phyloP scores from a whole-genome alignment of 2,888 invertebrate genomes.

The Chalcis sispes region DNA sequence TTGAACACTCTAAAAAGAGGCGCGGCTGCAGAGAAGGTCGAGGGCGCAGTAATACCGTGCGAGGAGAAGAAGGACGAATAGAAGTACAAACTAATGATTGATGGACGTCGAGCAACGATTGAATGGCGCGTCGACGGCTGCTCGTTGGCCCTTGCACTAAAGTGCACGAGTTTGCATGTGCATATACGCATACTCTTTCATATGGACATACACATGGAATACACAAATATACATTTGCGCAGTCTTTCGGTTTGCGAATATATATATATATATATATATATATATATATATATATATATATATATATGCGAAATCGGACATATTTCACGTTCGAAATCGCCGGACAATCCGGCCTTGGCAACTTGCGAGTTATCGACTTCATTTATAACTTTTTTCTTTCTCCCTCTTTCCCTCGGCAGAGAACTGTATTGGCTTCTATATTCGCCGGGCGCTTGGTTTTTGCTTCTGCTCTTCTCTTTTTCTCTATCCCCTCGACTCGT shows the following conservation, averaged over 20 bases:
- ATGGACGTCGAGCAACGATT: conserved; percentile 42
- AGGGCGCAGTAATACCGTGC: not conserved
- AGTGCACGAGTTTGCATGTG: not conserved
- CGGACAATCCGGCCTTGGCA: conserved; percentile 11
- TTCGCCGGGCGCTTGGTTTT: not conserved
- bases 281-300: not conserved
- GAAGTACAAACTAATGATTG: conserved; percentile 32
- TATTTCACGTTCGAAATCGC: conserved; percentile 26
- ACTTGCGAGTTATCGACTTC: conserved; percentile 44
- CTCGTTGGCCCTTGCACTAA: not conserved
- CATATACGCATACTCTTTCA: too few relatives aligned
- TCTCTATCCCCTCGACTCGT: not conserved
- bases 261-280: not conserved
- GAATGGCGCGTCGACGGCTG: conserved; percentile 26
- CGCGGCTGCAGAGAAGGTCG: not conserved
- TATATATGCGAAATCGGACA: not conserved
- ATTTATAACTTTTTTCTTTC: conserved; percentile 45
- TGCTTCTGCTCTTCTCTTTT: not conserved
- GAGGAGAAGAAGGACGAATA: conserved; percentile 43
- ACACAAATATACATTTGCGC: not conserved
- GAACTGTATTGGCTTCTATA: not conserved
- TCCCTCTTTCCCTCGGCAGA: not conserved
- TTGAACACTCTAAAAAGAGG: too few relatives aligned
- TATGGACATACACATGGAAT: not conserved
- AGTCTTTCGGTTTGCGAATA: too few relatives aligned